Conservation (phyloP, 2,797 vertebrate species). For the Neosalanx taihuensis region DNA sequence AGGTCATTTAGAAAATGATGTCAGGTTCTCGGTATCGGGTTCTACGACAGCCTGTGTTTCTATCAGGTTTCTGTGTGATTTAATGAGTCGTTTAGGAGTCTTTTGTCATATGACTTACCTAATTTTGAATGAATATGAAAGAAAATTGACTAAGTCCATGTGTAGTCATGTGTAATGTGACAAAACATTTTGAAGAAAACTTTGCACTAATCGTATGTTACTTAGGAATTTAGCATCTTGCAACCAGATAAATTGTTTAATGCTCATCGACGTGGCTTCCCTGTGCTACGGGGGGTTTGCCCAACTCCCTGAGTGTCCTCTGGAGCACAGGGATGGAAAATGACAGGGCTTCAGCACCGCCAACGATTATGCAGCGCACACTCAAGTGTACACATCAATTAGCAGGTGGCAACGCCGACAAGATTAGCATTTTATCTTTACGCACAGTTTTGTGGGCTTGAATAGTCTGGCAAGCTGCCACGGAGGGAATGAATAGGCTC, state of each 20-base stretch:
- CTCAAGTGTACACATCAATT: slow-evolving; percentile 42
- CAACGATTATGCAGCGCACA: slow-evolving; percentile 48
- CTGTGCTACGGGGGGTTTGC: slow-evolving; percentile 23
- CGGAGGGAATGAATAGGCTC: slow-evolving; percentile 49
- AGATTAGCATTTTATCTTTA: slow-evolving; percentile 54
- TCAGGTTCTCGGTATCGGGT: slow-evolving; percentile 46
- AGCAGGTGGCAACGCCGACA: slow-evolving; percentile 33
- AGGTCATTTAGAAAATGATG: slow-evolving; percentile 51
- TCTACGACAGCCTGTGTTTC: slow-evolving; percentile 32
- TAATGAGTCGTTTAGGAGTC: slow-evolving; percentile 5
- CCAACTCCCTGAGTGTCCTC: slow-evolving; percentile 30
- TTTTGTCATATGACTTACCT: background rate
- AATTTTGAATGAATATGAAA: slow-evolving; percentile 26
- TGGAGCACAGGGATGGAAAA: slow-evolving; percentile 37
- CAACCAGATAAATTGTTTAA: too few species aligned
- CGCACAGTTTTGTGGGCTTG: slow-evolving; percentile 39
- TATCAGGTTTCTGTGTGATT: slow-evolving; percentile 7
- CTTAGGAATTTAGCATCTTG: background rate
- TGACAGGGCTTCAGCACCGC: slow-evolving; percentile 28
- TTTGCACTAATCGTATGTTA: slow-evolving; percentile 1
- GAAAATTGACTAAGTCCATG: background rate
- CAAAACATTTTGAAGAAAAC: slow-evolving; percentile 22
- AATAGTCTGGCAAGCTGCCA: slow-evolving; percentile 37
- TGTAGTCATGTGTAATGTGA: background rate
- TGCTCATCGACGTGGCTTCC: slow-evolving; percentile 15